Percentiles rank a stretch among this genome's conserved stretches.
Evolutionary conservation across 2,113 vertebrate species (phyloP).

Genomic region (Typhlomys cinereus): DNA sequence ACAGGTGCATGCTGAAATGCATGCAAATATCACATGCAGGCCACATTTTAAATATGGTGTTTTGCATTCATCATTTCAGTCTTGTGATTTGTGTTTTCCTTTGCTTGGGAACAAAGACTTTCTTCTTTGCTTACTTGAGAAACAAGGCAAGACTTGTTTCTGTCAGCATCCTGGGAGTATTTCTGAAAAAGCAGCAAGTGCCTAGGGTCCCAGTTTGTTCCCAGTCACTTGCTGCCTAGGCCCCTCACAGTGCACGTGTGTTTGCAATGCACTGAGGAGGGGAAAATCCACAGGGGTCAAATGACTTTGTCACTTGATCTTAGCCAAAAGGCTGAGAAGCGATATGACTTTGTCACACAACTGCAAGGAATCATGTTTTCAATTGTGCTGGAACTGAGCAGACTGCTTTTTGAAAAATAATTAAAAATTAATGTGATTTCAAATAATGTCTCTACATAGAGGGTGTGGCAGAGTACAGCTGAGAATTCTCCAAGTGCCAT

Average conservation of each 20-base stretch:
- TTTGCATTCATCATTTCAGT: slow-evolving; percentile 72
- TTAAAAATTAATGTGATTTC: slow-evolving; percentile 42
- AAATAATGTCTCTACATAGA: slow-evolving; percentile 10
- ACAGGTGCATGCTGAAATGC: slow-evolving; percentile 73
- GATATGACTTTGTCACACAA: slow-evolving; percentile 14
- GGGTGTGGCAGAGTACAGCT: not conserved
- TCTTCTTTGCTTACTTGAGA: slow-evolving; percentile 63
- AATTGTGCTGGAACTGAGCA: slow-evolving; percentile 37
- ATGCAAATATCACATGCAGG: slow-evolving; percentile 64
- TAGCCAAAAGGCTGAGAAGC: too few species aligned
- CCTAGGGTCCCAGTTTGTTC: slow-evolving; percentile 37
- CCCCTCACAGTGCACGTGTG: not conserved
- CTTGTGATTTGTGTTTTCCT: slow-evolving; percentile 78
- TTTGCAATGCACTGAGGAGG: slow-evolving; percentile 58
- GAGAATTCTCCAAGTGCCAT: not conserved
- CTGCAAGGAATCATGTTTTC: slow-evolving; percentile 46
- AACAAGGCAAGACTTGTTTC: slow-evolving; percentile 72
- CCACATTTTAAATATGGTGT: slow-evolving; percentile 74
- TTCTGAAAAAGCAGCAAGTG: slow-evolving; percentile 60
- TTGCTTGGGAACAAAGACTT: slow-evolving; percentile 78
- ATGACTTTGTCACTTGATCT: slow-evolving; percentile 33
- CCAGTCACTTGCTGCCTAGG: slow-evolving; percentile 50
- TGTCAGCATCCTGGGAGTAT: slow-evolving; percentile 43
- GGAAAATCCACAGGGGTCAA: slow-evolving; percentile 62
- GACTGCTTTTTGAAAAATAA: not conserved